Evolutionary conservation across 2,888 invertebrate genomes (phyloP).

Genomic region (Uloborus plumipes): DNA sequence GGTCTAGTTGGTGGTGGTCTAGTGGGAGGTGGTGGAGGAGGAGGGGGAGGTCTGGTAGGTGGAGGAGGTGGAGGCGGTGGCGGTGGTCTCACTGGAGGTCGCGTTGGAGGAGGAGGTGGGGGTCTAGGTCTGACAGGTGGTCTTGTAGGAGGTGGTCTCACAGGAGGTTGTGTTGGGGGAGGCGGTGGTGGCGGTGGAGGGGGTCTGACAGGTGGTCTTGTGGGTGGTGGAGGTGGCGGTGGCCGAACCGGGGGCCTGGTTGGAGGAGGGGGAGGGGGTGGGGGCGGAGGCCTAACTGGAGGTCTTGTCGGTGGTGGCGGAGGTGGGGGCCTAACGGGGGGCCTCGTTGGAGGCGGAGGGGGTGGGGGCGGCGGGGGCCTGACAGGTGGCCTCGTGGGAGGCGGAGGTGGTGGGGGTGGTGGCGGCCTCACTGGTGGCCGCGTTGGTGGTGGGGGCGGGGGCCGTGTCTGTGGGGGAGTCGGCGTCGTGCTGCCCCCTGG

Average conservation of each 20-base stretch:
- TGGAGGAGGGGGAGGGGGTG: conserved; percentile 67
- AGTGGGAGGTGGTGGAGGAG: conserved; percentile 5
- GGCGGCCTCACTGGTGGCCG: conserved; percentile 23
- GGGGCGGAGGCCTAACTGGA: conserved; percentile 65
- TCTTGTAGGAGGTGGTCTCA: conserved; percentile 7
- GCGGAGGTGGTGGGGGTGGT: conserved; percentile 15
- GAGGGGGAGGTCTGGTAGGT: not conserved
- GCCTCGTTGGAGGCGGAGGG: conserved; percentile 14
- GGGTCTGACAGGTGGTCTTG: conserved; percentile 22
- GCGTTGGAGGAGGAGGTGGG: conserved; percentile 8
- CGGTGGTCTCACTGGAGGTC: conserved; percentile 56
- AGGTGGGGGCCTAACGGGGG: conserved; percentile 17
- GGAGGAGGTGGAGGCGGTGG: conserved; percentile 20
- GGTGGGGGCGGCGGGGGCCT: conserved; percentile 24
- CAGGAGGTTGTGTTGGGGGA: conserved; percentile 8
- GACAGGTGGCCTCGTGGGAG: conserved; percentile 27
- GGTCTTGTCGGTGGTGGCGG: conserved; percentile 5
- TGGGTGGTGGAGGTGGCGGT: conserved; percentile 21
- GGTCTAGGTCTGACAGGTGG: conserved; percentile 15
- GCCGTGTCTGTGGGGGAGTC: conserved; percentile 24
- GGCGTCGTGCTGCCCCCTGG: conserved; percentile 35
- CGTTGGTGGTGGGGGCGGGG: conserved; percentile 10
- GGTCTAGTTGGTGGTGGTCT: not conserved
- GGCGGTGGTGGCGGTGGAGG: conserved; percentile 26
- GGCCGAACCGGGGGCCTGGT: conserved; percentile 16